Base-by-base conservation (phyloP, 2,113 vertebrate genomes). In the Aramus guarauna region DNA sequence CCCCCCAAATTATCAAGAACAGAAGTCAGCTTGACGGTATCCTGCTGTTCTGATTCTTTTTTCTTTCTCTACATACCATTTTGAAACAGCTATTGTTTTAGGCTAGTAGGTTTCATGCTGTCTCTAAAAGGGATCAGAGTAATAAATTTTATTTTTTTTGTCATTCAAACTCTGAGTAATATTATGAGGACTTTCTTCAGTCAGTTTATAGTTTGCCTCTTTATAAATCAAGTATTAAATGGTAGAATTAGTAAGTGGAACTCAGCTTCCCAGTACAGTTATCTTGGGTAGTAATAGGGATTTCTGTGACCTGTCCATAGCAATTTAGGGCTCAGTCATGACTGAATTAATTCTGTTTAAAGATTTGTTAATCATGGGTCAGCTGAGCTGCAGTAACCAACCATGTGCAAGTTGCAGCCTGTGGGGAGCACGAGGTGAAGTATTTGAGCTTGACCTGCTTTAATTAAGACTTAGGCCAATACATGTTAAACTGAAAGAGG, bases 261-360 rank as follows among this genome's bases (percentile, higher is more conserved):
- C 32, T 94, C 23, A 9, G 9, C 72, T 94, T 95, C 82, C 53
- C 60, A 41, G 36, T 79, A 27, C 47, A 63, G 58, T 96, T 96
- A 66, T 85, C 92, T 90, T 41, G 37, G 64, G 26, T 83, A 50
- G 50, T 63, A 82, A 75, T 72, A 73, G 82, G 72, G 86, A 87
- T 94, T 88, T 95, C 90, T 92, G 72, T 74, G 82, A 78, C 79
- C 75, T 96, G 81, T 92, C 92, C 90, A 16, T 89, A 78, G 80
- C 58, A 85, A 73, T 90, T 95, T 85, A 91, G 63, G 56, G 52
- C 64, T 92, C 79, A 90, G 77, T 73, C 52, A 18, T 87, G 48
- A 91, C 80, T 68, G 87, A 95, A 92, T 95, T 95, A 96, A 89
- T 97, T 96, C 84, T 91, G 56, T 69, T 79, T 78, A 58, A 91